Conservation (phyloP, 2,888 invertebrate genomes). For the Microctonus brassicae region DNA sequence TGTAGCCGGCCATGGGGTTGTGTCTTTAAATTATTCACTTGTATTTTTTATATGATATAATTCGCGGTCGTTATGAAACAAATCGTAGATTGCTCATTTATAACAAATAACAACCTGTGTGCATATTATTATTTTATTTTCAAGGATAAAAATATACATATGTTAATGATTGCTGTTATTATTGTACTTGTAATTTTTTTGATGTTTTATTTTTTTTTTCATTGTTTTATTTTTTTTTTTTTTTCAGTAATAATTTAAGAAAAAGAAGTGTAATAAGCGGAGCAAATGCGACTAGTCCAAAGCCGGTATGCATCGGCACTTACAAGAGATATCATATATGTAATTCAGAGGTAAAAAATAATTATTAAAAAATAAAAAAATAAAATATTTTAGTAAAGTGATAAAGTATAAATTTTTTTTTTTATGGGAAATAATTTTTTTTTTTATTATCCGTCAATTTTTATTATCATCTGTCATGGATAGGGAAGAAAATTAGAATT, state of each 20-base stretch:
- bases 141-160: constrained; percentile 6
- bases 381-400: too few species aligned
- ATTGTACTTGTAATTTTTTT: not conserved
- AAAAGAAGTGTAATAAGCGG: constrained; percentile 56
- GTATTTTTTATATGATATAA: not conserved
- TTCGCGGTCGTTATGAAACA: not conserved
- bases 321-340: constrained; percentile 85
- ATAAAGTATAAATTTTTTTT: not conserved
- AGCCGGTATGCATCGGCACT: constrained; percentile 79
- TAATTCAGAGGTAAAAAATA: constrained; percentile 78
- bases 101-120: constrained; percentile 10
- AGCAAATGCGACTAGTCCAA: constrained; percentile 59
- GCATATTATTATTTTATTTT: constrained; percentile 10
- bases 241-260: constrained; percentile 58
- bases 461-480: not conserved
- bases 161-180: not conserved
- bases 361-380: too few species aligned
- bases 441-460: too few species aligned
- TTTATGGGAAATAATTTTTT: not conserved
- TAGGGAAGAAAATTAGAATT: not conserved
- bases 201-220: not conserved
- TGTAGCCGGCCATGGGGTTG: constrained; percentile 9
- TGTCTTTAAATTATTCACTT: constrained; percentile 16
- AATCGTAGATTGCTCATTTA: constrained; percentile 15
- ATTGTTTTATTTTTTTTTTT: constrained; percentile 37